Evolutionary conservation across 2,797 vertebrate species (phyloP), one percentile per base, ranked within the genome.

Genomic region (Danio tinwini): DNA sequence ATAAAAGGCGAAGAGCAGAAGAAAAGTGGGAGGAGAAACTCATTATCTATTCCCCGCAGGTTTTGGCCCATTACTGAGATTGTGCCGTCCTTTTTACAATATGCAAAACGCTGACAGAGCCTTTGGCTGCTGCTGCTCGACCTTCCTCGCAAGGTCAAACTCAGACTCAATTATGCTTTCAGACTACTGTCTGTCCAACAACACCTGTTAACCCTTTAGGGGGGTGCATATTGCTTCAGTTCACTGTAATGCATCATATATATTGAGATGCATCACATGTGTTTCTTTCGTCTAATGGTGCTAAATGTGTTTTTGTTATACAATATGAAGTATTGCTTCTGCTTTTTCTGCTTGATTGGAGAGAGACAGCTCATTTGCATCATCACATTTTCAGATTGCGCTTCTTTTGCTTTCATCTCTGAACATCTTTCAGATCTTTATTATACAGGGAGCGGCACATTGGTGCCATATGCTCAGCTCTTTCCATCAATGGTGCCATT

Each of bases 101-200:
- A 94, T 94, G 92, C 91, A 94, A 94, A 94, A 91, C 64, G 93
- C 93, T 94, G 93, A 94, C 91, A 85, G 91, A 92, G 93, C 93
- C 92, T 93, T 93, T 92, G 93, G 93, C 93, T 93, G 93, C 93
- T 93, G 93, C 91, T 91, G 91, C 93, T 92, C 90, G 92, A 94
- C 93, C 94, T 95, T 94, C 92, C 87, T 88, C 89, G 80, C 90
- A 93, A 95, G 93, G 93, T 94, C 92, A 90, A 91, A 90, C 91
- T 88, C 91, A 89, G 90, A 93, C 93, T 94, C 93, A 93, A 92
- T 94, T 92, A 93, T 92, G 89, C 90, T 93, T 89, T 91, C 91
- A 93, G 92, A 93, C 92, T 93, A 89, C 93, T 90, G 93, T 92
- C 92, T 93, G 92, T 94, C 92, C 91, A 90, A 89, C 92, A 92